These are phyloP conservation scores for Ferdinandea cuprea DNA, from an alignment of 2,888 invertebrate species.

Conservation along the genomic window DNA sequence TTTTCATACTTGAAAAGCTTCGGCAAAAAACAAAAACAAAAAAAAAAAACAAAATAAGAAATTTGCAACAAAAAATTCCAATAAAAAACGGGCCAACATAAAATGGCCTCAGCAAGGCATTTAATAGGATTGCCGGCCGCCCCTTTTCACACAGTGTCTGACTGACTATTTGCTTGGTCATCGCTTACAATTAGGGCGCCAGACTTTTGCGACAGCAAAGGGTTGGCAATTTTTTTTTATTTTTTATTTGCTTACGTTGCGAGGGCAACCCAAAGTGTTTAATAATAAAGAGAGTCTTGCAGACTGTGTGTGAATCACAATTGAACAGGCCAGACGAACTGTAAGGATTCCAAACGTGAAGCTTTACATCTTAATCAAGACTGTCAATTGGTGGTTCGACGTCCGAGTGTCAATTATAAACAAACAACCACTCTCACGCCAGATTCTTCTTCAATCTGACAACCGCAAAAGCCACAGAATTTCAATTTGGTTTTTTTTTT, in stretches of 20 bases:
- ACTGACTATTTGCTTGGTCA: no score
- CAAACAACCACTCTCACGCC: not conserved
- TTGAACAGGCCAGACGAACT: conserved; percentile 10
- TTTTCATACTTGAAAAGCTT: conserved; percentile 26
- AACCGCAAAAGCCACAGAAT: not conserved
- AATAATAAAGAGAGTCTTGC: not conserved
- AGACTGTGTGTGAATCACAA: conserved; percentile 2
- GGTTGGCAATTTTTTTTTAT: not conserved
- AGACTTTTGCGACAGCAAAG: not conserved
- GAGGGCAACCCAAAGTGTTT: not conserved
- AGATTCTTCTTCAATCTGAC: not conserved
- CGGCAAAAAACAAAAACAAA: not conserved
- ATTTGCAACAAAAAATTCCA: not conserved
- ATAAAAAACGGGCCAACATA: not conserved
- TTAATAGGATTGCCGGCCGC: conserved; percentile 38
- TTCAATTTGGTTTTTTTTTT: conserved; percentile 10
- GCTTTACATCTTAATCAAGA: not conserved
- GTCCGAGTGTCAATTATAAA: conserved; percentile 16
- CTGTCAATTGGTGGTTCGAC: conserved; percentile 19
- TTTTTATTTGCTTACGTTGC: no score
- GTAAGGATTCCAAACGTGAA: not conserved
- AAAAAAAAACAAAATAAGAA: no score
- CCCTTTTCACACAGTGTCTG: not conserved
- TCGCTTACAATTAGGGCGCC: not conserved
- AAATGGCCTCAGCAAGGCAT: conserved; percentile 17